These are phyloP conservation scores for Eubasilissa splendida DNA, from an alignment of 2,888 invertebrate genomes.

Conservation along the genomic window DNA sequence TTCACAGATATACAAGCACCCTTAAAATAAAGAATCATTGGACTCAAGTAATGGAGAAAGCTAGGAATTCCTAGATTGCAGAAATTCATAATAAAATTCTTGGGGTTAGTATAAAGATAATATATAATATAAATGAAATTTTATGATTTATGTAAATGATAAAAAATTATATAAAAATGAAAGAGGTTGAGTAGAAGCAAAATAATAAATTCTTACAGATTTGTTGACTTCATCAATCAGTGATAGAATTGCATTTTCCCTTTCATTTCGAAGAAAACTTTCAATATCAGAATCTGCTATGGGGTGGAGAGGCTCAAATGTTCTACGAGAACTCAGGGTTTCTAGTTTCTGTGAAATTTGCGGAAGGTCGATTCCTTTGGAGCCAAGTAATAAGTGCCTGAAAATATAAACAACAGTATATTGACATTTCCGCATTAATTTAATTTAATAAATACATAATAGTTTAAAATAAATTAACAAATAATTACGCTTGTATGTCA, in stretches of 20 bases:
- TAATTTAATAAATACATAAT: neutral
- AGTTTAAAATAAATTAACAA: neutral
- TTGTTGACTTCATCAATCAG: constrained; percentile 92
- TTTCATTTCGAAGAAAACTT: constrained; percentile 92
- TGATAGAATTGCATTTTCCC: constrained; percentile 93
- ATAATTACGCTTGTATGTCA: constrained; percentile 90
- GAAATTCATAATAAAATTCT: no score
- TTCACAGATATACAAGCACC: no score
- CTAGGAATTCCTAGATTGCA: no score
- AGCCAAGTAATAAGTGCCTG: constrained; percentile 91
- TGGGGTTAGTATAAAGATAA: neutral
- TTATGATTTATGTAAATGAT: no score
- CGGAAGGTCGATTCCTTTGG: constrained; percentile 94
- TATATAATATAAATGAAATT: neutral
- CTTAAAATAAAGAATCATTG: no score
- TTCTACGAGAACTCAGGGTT: constrained; percentile 86
- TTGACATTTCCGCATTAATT: neutral
- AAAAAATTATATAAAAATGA: no score
- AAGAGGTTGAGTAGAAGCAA: neutral
- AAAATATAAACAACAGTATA: constrained; percentile 32
- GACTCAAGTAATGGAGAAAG: no score
- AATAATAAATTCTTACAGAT: constrained; percentile 74
- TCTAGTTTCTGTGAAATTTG: constrained; percentile 93
- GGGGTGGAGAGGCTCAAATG: constrained; percentile 92
- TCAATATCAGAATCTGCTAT: constrained; percentile 93